A percentile compares a stretch with the other conserved stretches of the same genome.
phyloP scores from a whole-genome alignment of 2,113 vertebrate species.

The Chaetorhynchus papuensis region DNA sequence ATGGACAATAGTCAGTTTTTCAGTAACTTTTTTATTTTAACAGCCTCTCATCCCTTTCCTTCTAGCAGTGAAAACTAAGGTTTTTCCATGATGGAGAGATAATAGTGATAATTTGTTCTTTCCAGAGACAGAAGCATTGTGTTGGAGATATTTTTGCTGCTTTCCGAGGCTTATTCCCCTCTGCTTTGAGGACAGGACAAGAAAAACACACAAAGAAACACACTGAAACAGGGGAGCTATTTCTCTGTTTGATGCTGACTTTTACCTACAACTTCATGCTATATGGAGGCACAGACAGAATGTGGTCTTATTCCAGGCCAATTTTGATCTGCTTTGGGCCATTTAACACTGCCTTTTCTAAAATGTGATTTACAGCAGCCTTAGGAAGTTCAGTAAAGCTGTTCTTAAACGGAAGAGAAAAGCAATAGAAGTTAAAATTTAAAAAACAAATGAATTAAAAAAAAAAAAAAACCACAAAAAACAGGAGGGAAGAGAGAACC shows the following conservation, averaged over 20 bases:
- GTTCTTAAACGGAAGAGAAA: not conserved
- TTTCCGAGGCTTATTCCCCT: not conserved
- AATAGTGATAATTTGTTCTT: not conserved
- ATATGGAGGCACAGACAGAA: accelerated
- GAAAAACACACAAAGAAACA: not conserved
- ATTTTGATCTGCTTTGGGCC: not conserved
- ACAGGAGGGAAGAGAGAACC: not conserved
- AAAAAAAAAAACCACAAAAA: not conserved
- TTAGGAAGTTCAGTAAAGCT: not conserved
- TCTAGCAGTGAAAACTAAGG: not conserved
- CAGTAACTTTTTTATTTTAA: not conserved
- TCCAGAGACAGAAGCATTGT: not conserved
- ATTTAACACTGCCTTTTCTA: not conserved
- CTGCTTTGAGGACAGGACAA: not conserved
- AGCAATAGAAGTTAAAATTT: not conserved
- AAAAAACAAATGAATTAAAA: not conserved
- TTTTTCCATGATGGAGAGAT: not conserved
- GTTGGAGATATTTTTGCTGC: not conserved
- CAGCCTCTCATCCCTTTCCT: not conserved
- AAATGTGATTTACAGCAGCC: not conserved
- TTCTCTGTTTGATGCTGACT: not conserved
- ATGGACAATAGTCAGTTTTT: not conserved
- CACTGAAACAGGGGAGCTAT: not conserved
- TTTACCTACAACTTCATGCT: not conserved
- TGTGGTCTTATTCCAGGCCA: not conserved